These are phyloP conservation scores for Myioborus miniatus DNA, from an alignment of 2,797 vertebrate species.

Conservation along the genomic window DNA sequence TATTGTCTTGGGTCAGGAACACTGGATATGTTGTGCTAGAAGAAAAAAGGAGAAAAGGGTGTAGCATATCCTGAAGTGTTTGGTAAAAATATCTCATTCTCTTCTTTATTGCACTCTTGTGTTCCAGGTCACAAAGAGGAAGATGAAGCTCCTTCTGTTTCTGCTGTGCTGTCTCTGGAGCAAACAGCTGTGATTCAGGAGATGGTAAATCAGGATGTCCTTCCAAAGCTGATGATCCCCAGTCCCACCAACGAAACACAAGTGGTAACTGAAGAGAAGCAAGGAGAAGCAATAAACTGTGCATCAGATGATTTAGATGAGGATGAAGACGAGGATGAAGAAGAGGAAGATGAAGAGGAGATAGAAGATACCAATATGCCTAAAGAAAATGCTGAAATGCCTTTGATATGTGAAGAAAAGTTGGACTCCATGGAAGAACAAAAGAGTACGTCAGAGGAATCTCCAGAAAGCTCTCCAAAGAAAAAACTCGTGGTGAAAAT, in stretches of 20 bases:
- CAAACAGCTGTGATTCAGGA: conserved; percentile 77
- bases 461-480: conserved; percentile 72
- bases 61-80: not conserved
- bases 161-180: conserved; percentile 73
- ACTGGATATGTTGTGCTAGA: not conserved
- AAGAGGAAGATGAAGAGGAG: conserved; percentile 74
- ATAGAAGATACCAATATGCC: conserved; percentile 45
- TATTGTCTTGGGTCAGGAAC: not conserved
- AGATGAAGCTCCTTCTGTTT: conserved; percentile 76
- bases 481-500: conserved; percentile 54
- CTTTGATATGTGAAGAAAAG: conserved; percentile 77
- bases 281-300: conserved; percentile 32
- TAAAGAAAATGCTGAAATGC: conserved; percentile 64
- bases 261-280: conserved; percentile 45
- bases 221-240: conserved; percentile 65
- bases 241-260: conserved; percentile 34
- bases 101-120: not conserved
- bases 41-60: not conserved
- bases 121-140: conserved; percentile 85
- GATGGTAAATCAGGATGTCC: conserved; percentile 71
- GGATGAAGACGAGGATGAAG: conserved; percentile 66
- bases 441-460: conserved; percentile 66
- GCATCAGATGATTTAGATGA: conserved; percentile 62
- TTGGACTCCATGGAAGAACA: conserved; percentile 75
- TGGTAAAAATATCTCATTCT: not conserved